Evolutionary conservation across 2,888 invertebrate species (phyloP).

Genomic region (Agrilus cyanescens): DNA sequence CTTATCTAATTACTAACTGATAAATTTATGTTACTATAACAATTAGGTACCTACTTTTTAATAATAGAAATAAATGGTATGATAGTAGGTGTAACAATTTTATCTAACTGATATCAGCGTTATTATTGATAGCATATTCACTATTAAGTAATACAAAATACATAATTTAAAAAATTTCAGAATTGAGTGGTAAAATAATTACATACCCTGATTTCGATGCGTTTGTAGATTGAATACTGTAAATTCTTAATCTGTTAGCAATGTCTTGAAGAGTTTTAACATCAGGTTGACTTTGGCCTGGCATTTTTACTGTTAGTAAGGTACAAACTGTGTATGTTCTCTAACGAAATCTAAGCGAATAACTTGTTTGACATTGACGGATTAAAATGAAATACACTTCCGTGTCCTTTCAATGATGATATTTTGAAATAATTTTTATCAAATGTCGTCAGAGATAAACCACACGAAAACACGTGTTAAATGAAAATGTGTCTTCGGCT

Average conservation of each 20-base stretch:
- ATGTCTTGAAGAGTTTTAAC: conserved; percentile 37
- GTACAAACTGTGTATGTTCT: conserved; percentile 2
- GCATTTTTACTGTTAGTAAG: conserved; percentile 13
- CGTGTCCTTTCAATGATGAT: not conserved
- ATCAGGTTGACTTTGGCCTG: conserved; percentile 15
- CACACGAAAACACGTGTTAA: not conserved
- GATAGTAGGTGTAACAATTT: no score
- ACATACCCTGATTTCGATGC: conserved; percentile 56
- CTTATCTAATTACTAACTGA: no score
- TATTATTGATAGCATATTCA: no score
- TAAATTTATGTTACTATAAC: no score
- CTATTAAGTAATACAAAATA: no score
- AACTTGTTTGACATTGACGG: no score
- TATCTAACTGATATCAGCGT: no score
- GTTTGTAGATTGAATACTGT: conserved; percentile 48
- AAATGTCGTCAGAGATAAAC: not conserved
- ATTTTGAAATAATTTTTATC: no score
- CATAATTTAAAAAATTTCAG: no score
- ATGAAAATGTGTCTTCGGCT: not conserved
- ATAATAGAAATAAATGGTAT: no score
- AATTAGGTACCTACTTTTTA: no score
- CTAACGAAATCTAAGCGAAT: no score
- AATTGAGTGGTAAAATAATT: conserved; percentile 1
- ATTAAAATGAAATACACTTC: not conserved
- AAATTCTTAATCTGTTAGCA: conserved; percentile 51